A percentile compares a stretch with the other conserved stretches of the same genome.
phyloP scores from a whole-genome alignment of 2,888 invertebrate genomes.

The Nemotelus pantherinus region DNA sequence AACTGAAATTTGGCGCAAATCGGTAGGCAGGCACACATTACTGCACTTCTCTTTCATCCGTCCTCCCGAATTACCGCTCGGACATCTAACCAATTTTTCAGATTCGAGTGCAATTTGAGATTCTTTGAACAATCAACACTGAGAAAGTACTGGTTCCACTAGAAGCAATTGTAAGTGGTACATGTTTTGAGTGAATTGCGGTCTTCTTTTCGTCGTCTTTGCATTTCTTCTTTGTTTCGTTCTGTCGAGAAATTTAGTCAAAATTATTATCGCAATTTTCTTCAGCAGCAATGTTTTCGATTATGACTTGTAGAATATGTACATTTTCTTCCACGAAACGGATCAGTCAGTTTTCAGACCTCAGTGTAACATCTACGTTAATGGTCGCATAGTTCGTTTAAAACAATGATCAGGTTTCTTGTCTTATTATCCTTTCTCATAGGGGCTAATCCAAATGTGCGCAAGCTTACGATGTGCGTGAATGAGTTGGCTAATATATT shows the following conservation, averaged over 20 bases:
- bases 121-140: constrained; percentile 8
- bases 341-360: not conserved
- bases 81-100: not conserved
- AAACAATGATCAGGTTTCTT: constrained; percentile 1
- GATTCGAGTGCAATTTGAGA: not conserved
- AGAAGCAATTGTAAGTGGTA: constrained; percentile 27
- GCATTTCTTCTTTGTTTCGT: constrained; percentile 1
- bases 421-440: constrained; percentile 18
- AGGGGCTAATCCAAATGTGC: constrained; percentile 12
- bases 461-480: not conserved
- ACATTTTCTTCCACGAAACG: constrained; percentile 16
- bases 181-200: constrained; percentile 11
- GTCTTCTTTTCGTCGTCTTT: constrained; percentile 1
- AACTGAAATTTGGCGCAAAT: too few relatives aligned
- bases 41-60: not conserved
- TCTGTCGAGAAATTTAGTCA: not conserved
- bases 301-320: constrained; percentile 15
- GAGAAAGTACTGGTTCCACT: not conserved
- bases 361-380: constrained; percentile 1
- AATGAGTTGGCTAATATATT: not conserved
- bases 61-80: not conserved
- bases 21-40: too few relatives aligned
- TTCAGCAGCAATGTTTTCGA: not conserved
- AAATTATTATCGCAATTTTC: not conserved
- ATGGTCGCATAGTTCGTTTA: not conserved